Base-by-base conservation (phyloP, 2,888 invertebrate species). In the Phanerotoma sp. region DNA sequence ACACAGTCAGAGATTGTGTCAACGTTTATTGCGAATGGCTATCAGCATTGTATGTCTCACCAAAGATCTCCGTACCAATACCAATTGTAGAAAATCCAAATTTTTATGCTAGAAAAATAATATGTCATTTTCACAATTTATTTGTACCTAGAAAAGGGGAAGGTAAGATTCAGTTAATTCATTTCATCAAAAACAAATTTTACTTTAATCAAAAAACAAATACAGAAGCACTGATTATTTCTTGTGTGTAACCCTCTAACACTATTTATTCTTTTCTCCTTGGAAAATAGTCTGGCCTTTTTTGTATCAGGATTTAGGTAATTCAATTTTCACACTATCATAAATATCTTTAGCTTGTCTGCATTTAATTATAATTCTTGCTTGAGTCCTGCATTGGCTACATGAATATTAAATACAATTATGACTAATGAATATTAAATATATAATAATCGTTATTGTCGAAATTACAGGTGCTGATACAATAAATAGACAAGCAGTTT, bases 11-110 rank as follows among this genome's bases (percentile, higher is more conserved):
- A 62, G 96, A 96, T 77, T 97, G 96, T 76, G 96, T 96, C 37
- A 93, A 93, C 74, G 90, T 97, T 30, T 97, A 97, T 74, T 96
- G 96, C 77, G 95, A 97, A 72, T 98, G 97, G 97, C 80, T 98
- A 62, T 89, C 92, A 0, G 91, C 96, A 3, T 80, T 97, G 60
- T 85, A 91, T 63, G 87, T 89, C 20, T 84, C 85, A 21, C 91
- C 93, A 1, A 91, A 93, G 70, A 85, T 92, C 50, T 90, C 93
- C 65, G 90, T 96, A 15, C 97, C 97, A 0, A 84, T 86, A 63
- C 95, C 96, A 0, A 87, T 97, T 10, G 83, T 87, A 40, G 91
- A 93, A 53, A 91, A 94, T 72, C 93, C 96, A 0, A 93, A 94
- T 73, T 83, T 89, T 58, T 97, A 96, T 77, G 90, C 93, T 1